Evolutionary conservation across 2,888 invertebrate genomes (phyloP).

Genomic region (Dasysyrphus albostriatus): DNA sequence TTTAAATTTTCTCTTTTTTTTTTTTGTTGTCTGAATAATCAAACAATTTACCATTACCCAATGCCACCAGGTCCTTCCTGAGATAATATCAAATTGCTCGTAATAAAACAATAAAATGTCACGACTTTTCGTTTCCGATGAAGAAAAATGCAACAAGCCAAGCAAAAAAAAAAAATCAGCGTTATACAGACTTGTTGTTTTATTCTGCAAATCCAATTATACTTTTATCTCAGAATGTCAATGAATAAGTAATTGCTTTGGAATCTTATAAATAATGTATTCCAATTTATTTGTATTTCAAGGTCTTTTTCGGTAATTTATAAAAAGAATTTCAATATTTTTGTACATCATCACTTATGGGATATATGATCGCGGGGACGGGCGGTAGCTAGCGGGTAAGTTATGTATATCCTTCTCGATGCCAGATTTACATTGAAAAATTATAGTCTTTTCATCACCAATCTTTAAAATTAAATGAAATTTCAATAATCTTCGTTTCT

Average conservation of each 20-base stretch:
- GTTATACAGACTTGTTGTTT: background rate
- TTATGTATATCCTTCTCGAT: no score
- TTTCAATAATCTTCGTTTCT: background rate
- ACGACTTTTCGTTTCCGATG: conserved; percentile 10
- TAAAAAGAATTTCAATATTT: background rate
- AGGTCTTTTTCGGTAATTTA: background rate
- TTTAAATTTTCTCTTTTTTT: background rate
- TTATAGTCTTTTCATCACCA: no score
- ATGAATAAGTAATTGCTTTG: conserved; percentile 32
- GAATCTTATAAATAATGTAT: conserved; percentile 22
- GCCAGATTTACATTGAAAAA: no score
- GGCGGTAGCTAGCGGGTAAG: no score
- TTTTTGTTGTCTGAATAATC: conserved; percentile 10
- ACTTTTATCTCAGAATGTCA: conserved; percentile 23
- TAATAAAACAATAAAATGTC: conserved; percentile 34
- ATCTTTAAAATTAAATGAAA: background rate
- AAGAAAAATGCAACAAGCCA: conserved; percentile 10
- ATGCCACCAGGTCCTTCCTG: conserved; percentile 1
- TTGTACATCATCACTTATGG: background rate
- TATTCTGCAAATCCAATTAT: conserved; percentile 14
- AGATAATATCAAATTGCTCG: conserved; percentile 29
- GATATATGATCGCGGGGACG: background rate
- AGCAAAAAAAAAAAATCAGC: background rate
- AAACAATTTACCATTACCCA: background rate
- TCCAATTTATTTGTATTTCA: background rate